A percentile compares a stretch with the other conserved stretches of the same genome.
Conservation (phyloP, 2,888 invertebrate genomes). For the Dynastes hyllus region DNA sequence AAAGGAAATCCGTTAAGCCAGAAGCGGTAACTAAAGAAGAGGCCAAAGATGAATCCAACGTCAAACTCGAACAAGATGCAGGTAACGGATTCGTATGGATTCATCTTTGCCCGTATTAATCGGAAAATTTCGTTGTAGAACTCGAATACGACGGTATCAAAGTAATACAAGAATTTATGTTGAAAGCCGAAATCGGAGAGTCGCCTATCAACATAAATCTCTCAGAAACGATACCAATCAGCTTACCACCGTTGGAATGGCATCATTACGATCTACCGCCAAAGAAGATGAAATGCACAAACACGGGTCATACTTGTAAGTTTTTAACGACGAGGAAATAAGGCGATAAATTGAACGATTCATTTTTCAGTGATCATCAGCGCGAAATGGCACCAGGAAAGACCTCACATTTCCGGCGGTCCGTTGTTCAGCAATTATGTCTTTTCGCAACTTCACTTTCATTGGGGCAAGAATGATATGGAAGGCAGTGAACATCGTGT, state of each 20-base stretch:
- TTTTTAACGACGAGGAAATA: neutral
- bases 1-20: neutral
- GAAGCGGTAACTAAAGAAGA: slow-evolving; percentile 16
- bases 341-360: neutral
- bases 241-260: slow-evolving; percentile 74
- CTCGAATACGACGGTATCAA: slow-evolving; percentile 54
- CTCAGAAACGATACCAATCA: slow-evolving; percentile 63
- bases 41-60: slow-evolving; percentile 3
- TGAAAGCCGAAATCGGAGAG: slow-evolving; percentile 64
- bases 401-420: slow-evolving; percentile 77
- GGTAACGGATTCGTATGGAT: too few relatives aligned
- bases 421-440: slow-evolving; percentile 77
- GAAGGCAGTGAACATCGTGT: slow-evolving; percentile 80
- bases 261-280: slow-evolving; percentile 76
- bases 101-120: neutral
- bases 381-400: slow-evolving; percentile 77
- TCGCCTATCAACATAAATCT: slow-evolving; percentile 72
- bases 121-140: slow-evolving; percentile 12
- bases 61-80: too few relatives aligned
- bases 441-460: slow-evolving; percentile 80
- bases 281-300: slow-evolving; percentile 78
- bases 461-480: slow-evolving; percentile 78
- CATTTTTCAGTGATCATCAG: slow-evolving; percentile 74
- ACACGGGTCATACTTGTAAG: slow-evolving; percentile 80
- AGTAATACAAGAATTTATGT: slow-evolving; percentile 62